Evolutionary conservation across 2,797 vertebrate genomes (phyloP).

Genomic region (Halcyon badia): DNA sequence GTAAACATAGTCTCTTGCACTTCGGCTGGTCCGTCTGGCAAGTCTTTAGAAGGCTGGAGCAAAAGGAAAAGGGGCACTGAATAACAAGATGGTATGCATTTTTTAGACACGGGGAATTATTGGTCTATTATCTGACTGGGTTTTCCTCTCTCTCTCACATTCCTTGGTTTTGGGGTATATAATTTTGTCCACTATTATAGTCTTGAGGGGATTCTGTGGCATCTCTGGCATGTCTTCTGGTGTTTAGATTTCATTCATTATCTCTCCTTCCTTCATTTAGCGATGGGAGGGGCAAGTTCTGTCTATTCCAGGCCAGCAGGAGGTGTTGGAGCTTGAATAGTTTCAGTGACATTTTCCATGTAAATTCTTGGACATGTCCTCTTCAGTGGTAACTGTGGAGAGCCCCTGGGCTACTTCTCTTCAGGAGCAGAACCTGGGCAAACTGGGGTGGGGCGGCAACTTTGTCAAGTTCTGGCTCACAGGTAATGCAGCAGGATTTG

Average conservation of each 20-base stretch:
- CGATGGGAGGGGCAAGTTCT: background rate
- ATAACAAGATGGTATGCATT: background rate
- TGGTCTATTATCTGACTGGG: background rate
- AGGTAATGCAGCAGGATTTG: background rate
- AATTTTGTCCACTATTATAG: background rate
- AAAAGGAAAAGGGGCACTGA: background rate
- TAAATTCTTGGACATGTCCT: background rate
- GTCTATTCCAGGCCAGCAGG: background rate
- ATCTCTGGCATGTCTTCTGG: background rate
- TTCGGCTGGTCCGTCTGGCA: background rate
- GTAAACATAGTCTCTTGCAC: background rate
- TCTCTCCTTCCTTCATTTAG: background rate
- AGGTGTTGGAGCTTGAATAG: background rate
- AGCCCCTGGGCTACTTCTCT: rapidly evolving
- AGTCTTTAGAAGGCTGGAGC: background rate
- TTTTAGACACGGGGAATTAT: background rate
- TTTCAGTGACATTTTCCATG: background rate
- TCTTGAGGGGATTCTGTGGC: background rate
- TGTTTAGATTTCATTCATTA: background rate
- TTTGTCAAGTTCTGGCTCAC: background rate
- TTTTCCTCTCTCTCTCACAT: background rate
- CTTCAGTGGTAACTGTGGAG: background rate
- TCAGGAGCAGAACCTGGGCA: background rate
- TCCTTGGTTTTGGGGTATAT: background rate
- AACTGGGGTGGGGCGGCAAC: background rate